A percentile compares a stretch with the other conserved stretches of the same genome.
Evolutionary conservation across 1,140 invertebrate species (phyloP).

Genomic region (Pseudomyrmex sp.): DNA sequence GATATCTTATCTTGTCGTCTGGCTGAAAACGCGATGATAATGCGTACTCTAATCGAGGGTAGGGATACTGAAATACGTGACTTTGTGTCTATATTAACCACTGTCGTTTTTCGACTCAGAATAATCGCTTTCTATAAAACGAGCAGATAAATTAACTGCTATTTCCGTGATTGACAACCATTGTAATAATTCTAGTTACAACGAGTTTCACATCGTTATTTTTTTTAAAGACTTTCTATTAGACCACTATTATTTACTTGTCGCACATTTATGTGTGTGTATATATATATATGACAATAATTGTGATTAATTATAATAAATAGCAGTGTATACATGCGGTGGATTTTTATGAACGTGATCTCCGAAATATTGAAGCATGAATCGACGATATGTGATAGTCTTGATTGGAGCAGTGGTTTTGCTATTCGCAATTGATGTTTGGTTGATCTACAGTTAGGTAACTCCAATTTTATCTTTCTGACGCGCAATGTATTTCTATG

Average conservation of each 20-base stretch:
- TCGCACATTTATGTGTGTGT: background rate
- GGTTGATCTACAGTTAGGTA: slow-evolving; percentile 46
- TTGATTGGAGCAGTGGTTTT: background rate
- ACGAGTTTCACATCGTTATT: background rate
- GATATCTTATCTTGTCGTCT: slow-evolving; percentile 54
- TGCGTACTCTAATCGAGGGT: background rate
- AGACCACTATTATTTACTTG: background rate
- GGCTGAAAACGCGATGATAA: slow-evolving; percentile 55
- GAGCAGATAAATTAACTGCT: background rate
- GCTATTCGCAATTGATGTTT: background rate
- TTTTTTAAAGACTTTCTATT: no score
- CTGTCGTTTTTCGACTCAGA: no score
- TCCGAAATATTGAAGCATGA: slow-evolving; percentile 15
- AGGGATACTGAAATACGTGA: slow-evolving; percentile 17
- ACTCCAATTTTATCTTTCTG: slow-evolving; percentile 14
- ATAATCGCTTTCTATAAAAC: background rate
- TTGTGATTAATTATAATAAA: background rate
- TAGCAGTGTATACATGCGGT: background rate
- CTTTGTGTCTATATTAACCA: slow-evolving; percentile 42
- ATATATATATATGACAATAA: background rate
- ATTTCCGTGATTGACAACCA: background rate
- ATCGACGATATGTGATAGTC: background rate
- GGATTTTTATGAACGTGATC: background rate
- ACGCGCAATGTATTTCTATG: background rate
- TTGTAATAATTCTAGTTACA: background rate